Evolutionary conservation across 1,140 invertebrate genomes (phyloP), one percentile per base, ranked within the genome.

Genomic region (Phortica variegata): DNA sequence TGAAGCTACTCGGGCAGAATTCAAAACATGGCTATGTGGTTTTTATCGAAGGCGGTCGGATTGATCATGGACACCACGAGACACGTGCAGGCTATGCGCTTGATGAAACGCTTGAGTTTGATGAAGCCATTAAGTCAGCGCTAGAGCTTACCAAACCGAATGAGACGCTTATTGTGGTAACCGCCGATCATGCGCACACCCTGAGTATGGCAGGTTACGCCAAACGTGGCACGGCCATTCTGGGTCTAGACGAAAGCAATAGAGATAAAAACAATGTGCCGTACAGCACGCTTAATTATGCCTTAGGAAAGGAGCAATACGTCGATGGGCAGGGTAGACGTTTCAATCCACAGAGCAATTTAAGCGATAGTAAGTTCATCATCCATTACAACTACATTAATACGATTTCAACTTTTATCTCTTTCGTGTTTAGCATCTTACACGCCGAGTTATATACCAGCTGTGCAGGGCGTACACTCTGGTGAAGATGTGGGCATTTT

Each of bases 41-140:
- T 3, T 82, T 85, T 47, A 80, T 85, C 13, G 84, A 85, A 76
- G 84, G 80, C 45, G 87, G 86, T 2, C 78, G 84, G 53, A 90
- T 91, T 46, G 87, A 89, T 73, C 82, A 84, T 49, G 87, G 82
- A 0, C 86, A 90, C 65, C 87, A 89, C 54, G 79, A 81, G 42
- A 83, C 79, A 36, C 73, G 79, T 7, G 85, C 84, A 0, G 77
- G 79, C 6, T 75, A 84, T 13, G 86, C 87, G 2, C 53, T 88
- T 1, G 84, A 86, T 52, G 88, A 91, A 71, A 85, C 86, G 5
- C 49, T 83, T 79, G 63, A 84, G 83, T 66, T 89, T 54, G 79
- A 83, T 6, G 83, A 85, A 56, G 86, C 88, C 0, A 79, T 90
- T 12, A 72, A 81, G 40, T 79, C 73, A 47, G 85, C 84, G 0